phyloP scores from a whole-genome alignment of 2,113 vertebrate species.

The Halichoerus grypus region DNA sequence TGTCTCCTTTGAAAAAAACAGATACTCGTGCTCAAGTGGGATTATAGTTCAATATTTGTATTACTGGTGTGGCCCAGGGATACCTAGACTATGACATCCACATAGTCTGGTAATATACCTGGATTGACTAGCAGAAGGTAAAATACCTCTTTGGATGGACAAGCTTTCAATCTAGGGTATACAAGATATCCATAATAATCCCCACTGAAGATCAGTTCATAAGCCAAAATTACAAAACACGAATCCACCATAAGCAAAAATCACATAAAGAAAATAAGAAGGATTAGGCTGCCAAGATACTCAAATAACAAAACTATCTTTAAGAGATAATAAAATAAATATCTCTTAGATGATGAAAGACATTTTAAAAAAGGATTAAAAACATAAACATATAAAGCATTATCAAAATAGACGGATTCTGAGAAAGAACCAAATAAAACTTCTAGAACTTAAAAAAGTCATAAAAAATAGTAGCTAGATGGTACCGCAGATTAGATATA shows the following conservation, averaged over 20 bases:
- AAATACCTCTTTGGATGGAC: neutral
- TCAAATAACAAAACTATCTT: neutral
- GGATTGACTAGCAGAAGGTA: neutral
- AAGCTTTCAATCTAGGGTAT: neutral
- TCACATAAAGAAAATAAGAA: neutral
- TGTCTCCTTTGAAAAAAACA: neutral
- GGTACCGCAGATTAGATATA: neutral
- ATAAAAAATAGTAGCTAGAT: neutral
- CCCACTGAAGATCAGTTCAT: neutral
- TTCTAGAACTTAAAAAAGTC: neutral
- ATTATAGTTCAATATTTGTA: neutral
- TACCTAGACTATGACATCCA: neutral
- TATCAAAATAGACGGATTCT: neutral
- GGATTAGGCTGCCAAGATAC: neutral
- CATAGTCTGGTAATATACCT: neutral
- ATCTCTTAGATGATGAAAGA: neutral
- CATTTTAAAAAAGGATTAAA: neutral
- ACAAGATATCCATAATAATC: neutral
- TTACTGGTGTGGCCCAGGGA: neutral
- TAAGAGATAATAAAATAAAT: slow-evolving; percentile 9
- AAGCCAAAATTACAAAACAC: neutral
- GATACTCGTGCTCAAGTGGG: neutral
- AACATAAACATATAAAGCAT: neutral
- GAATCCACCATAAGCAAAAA: neutral
- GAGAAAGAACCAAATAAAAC: neutral